These are phyloP conservation scores for Drosophila pseudoananassae DNA, from an alignment of 1,140 invertebrate genomes.

Conservation along the genomic window DNA sequence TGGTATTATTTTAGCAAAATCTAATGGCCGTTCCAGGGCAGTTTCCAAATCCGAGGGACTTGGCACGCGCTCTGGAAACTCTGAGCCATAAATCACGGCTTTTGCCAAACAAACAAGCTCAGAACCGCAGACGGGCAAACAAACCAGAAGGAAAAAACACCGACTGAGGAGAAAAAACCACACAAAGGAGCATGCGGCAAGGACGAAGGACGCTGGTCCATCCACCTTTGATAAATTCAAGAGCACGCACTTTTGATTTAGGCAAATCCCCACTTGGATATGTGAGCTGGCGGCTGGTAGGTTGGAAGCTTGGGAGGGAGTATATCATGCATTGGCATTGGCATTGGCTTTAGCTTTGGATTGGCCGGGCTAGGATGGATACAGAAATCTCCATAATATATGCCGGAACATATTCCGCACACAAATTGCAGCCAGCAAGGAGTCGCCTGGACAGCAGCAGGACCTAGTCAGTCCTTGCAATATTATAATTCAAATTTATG, in stretches of 20 bases:
- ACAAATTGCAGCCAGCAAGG: constrained; percentile 76
- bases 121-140: constrained; percentile 70
- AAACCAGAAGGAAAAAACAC: constrained; percentile 25
- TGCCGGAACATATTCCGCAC: constrained; percentile 82
- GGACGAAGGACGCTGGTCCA: constrained; percentile 17
- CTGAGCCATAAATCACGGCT: constrained; percentile 73
- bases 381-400: constrained; percentile 83
- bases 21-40: constrained; percentile 45
- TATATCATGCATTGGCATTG: constrained; percentile 59
- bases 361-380: constrained; percentile 26
- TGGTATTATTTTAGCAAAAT: constrained; percentile 42
- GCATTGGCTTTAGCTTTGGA: constrained; percentile 7
- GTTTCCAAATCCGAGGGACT: constrained; percentile 48
- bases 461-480: constrained; percentile 20
- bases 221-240: constrained; percentile 80
- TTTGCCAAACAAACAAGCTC: constrained; percentile 65
- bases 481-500: constrained; percentile 83
- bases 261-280: constrained; percentile 78
- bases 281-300: constrained; percentile 18
- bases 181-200: constrained; percentile 1
- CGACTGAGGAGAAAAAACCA: constrained; percentile 1
- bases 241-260: constrained; percentile 82
- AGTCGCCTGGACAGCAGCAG: constrained; percentile 44
- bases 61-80: constrained; percentile 75
- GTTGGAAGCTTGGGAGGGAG: neutral